These are phyloP conservation scores for Bradypus variegatus DNA, from an alignment of 2,797 vertebrate genomes.

Conservation along the genomic window DNA sequence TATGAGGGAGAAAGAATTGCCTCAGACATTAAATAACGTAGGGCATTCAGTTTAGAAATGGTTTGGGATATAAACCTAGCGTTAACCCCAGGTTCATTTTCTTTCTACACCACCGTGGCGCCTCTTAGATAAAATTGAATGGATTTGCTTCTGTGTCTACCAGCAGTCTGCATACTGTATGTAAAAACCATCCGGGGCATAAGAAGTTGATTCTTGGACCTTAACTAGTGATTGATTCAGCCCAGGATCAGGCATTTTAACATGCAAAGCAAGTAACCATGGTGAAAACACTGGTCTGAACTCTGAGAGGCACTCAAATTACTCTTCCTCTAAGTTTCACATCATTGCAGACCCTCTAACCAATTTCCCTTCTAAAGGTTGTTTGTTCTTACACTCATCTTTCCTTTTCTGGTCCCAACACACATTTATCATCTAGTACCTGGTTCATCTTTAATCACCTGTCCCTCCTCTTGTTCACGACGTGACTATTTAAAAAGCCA, in stretches of 20 bases:
- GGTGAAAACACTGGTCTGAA: neutral
- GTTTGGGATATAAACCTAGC: neutral
- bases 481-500: neutral
- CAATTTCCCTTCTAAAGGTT: neutral
- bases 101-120: neutral
- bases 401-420: neutral
- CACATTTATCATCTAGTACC: neutral
- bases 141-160: neutral
- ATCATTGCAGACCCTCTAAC: neutral
- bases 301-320: neutral
- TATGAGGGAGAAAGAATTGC: neutral
- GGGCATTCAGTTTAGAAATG: neutral
- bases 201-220: neutral
- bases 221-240: neutral
- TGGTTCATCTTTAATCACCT: neutral
- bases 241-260: neutral
- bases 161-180: neutral
- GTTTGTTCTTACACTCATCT: neutral
- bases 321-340: neutral
- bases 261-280: neutral
- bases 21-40: neutral
- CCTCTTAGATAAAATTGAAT: neutral
- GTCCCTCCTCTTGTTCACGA: neutral
- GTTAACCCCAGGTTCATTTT: neutral
- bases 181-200: neutral